A percentile compares a stretch with the other conserved stretches of the same genome.
Conservation (phyloP, 2,888 invertebrate species). For the Hyposoter didymator region DNA sequence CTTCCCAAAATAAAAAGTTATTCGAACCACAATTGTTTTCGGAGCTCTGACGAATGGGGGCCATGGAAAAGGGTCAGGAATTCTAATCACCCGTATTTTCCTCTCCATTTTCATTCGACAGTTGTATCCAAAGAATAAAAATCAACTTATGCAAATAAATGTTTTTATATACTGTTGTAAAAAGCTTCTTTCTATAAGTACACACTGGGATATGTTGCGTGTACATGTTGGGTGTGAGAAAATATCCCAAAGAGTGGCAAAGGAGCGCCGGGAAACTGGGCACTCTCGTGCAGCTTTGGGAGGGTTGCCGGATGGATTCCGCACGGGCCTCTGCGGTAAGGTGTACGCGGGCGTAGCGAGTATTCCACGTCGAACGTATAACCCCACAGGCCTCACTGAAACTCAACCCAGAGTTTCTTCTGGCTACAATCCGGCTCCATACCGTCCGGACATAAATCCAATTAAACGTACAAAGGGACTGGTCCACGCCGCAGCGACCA, state of each 20-base stretch:
- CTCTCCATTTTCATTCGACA: not conserved
- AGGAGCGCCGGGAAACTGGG: not conserved
- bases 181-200: not conserved
- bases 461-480: constrained; percentile 81
- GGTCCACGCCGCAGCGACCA: constrained; percentile 75
- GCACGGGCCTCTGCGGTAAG: constrained; percentile 48
- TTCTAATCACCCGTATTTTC: not conserved
- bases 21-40: not conserved
- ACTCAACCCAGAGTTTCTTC: constrained; percentile 54
- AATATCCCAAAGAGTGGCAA: not conserved
- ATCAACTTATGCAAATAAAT: not conserved
- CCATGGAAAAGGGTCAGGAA: not conserved
- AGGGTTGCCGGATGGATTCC: constrained; percentile 52
- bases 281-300: constrained; percentile 24
- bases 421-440: constrained; percentile 64
- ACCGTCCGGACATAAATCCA: constrained; percentile 79
- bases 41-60: not conserved
- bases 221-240: constrained; percentile 8
- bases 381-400: constrained; percentile 35
- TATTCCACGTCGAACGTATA: constrained; percentile 28
- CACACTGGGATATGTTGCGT: not conserved
- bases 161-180: not conserved
- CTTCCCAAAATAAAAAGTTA: too few relatives aligned
- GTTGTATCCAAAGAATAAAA: not conserved
- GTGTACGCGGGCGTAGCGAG: constrained; percentile 26